Conservation (phyloP, 2,888 invertebrate genomes). For the Cerastoderma edule region DNA sequence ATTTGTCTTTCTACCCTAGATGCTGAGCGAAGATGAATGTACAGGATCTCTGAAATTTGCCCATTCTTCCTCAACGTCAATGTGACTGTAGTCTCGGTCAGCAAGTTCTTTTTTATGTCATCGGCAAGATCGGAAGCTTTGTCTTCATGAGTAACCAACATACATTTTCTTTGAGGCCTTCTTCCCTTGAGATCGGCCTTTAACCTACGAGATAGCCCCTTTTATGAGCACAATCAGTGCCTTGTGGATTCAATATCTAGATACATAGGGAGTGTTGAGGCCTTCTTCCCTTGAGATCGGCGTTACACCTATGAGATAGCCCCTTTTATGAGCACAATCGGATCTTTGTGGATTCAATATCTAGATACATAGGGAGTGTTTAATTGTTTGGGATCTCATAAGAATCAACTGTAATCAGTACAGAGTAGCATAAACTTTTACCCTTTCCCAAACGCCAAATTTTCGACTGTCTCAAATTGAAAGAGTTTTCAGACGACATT, state of each 20-base stretch:
- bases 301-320: constrained; percentile 4
- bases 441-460: no score
- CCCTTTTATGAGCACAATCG: no score
- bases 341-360: no score
- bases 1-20: background rate
- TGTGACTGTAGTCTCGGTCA: background rate
- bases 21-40: background rate
- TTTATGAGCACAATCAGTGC: no score
- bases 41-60: background rate
- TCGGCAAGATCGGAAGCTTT: background rate
- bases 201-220: no score
- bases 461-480: no score
- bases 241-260: no score
- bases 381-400: constrained; percentile 2
- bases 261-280: no score
- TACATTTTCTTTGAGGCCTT: constrained; percentile 4
- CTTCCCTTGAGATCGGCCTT: background rate
- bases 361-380: no score
- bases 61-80: background rate
- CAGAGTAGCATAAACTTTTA: no score
- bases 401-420: constrained; percentile 36
- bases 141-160: background rate
- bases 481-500: no score
- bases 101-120: background rate
- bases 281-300: background rate